Base-by-base conservation (phyloP, 2,797 vertebrate species). In the Sciurus carolinensis region DNA sequence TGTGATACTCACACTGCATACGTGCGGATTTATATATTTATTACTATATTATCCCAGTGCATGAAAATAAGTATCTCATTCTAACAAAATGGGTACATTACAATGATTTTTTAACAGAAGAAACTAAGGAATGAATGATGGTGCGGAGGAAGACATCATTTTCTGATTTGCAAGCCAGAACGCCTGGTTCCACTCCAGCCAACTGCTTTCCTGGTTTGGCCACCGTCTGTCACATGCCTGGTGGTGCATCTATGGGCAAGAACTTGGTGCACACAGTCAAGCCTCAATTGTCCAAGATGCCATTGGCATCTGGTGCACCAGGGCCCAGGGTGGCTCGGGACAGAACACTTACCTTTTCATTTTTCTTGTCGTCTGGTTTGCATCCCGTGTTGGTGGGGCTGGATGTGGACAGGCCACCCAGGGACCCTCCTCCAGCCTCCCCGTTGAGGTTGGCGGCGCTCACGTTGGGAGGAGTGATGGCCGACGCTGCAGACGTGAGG, bases 391-490 rank as follows among this genome's bases (percentile, higher is more conserved):
- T 95, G 59, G 99, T 44, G 0, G 98, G 98, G 57, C 98, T 97
- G 75, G 98, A 96, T 28, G 98, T 98, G 0, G 97, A 84, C 12
- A 97, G 96, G 52, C 98, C 98, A 26, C 98, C 98, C 76, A 99
- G 71, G 1, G 99, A 97, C 5, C 98, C 98, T 0, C 87, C 90
- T 2, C 97, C 96, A 0, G 94, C 98, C 86, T 99, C 99, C 15
- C 99, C 99, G 0, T 99, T 99, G 97, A 99, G 98, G 95, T 99
- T 99, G 73, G 99, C 98, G 0, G 99, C 99, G 1, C 98, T 99
- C 98, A 99, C 98, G 10, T 99, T 99, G 69, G 99, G 99, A 1
- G 99, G 99, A 0, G 99, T 99, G 98, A 99, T 99, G 95, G 99
- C 99, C 0, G 99, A 99, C 0, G 99, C 99, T 0, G 99, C 99